phyloP scores from a whole-genome alignment of 2,113 vertebrate genomes.

The Rhinolophus ferrumequinum region DNA sequence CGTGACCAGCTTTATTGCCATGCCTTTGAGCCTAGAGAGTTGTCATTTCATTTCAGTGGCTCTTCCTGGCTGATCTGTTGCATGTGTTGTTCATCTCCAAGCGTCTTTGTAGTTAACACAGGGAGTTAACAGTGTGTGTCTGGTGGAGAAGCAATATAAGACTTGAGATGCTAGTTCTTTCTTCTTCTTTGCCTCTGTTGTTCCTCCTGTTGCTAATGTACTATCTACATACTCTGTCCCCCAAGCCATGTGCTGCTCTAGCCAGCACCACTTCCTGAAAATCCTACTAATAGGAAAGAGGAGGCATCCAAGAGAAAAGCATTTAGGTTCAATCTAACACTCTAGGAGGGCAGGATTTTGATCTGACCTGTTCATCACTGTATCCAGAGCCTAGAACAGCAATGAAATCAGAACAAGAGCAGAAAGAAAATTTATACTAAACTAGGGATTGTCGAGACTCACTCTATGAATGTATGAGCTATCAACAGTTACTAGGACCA shows the following conservation, averaged over 20 bases:
- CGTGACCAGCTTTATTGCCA: slow-evolving; percentile 43
- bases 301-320: background rate
- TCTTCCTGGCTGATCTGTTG: slow-evolving; percentile 44
- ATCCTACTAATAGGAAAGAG: background rate
- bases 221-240: background rate
- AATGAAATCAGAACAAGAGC: background rate
- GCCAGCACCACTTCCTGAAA: background rate
- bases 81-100: slow-evolving; percentile 42
- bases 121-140: slow-evolving; percentile 12
- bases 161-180: background rate
- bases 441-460: background rate
- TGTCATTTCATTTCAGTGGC: background rate
- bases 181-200: background rate
- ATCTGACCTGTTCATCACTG: background rate
- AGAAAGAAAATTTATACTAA: background rate
- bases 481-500: background rate
- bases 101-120: slow-evolving; percentile 6
- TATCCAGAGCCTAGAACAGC: background rate
- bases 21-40: slow-evolving; percentile 34
- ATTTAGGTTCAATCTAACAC: background rate
- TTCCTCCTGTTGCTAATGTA: background rate
- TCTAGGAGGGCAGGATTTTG: background rate
- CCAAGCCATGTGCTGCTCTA: background rate
- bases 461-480: background rate
- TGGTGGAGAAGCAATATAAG: background rate